Base-by-base conservation (phyloP, 2,113 vertebrate genomes). In the Lamprotornis superbus region DNA sequence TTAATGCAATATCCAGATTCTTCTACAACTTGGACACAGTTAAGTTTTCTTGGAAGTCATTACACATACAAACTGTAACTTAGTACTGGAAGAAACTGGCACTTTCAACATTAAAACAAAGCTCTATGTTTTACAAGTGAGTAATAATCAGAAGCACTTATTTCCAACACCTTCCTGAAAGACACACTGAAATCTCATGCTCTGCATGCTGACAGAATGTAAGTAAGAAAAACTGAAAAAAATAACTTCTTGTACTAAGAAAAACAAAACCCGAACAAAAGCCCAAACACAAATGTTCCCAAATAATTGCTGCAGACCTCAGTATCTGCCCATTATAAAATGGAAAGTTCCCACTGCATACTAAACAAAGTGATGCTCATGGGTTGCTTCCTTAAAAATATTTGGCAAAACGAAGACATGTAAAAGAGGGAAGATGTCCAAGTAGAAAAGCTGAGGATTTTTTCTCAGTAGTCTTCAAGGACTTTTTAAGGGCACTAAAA, bases 341-440 rank as follows among this genome's bases (percentile, higher is more conserved):
- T 5, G 9, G 33, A 46, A 55, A 71, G 28, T 10, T 23, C 52
- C 11, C 25, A 82, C 53, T 50, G 39, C 5, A 53, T 42, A 63
- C 25, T 42, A 52, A 70, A 28, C 19, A 23, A 39, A 69, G 5
- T 19, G 19, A 89, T 23, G 3, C 30, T 42, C 16, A 74, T 20
- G 10, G 14, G 12, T 31, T 77, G 18, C 59, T 73, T 80, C 68
- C 53, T 64, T n/a, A 24, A 22, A 57, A 71, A 37, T 55, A 80
- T 28, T 33, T 35, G 19, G 35, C 35, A 74, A 80, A 87, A 91
- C 24, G 12, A 81, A 93, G 22, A 46, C 8, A 46, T 3, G 6
- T 0, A 3, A 31, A 7, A 21, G 22, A 70, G 1, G 3, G 7
- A 57, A 74, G 37, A 57, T 2, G 4, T 27, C 33, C 14, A 61